A percentile compares a stretch with the other conserved stretches of the same genome.
These are phyloP conservation scores for Papilio polyxenes DNA, from an alignment of 1,140 invertebrate genomes.

Conservation along the genomic window DNA sequence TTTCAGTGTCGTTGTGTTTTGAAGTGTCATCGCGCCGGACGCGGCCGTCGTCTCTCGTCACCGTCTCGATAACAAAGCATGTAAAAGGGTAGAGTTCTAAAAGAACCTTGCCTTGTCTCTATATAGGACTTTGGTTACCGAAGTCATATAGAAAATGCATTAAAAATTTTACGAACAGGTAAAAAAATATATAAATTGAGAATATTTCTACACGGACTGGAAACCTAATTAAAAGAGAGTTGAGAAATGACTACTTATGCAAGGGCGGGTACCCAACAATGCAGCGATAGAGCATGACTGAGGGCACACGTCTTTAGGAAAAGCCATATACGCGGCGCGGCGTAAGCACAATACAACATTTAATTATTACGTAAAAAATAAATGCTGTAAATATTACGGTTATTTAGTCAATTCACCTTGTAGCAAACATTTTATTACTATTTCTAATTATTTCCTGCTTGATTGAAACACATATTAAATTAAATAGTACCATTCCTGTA, in stretches of 20 bases:
- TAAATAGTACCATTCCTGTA: neutral
- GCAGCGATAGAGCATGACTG: constrained; percentile 8
- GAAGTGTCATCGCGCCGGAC: constrained; percentile 23
- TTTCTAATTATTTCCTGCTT: neutral
- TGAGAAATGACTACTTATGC: neutral
- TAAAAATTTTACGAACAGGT: neutral
- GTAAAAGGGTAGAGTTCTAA: neutral
- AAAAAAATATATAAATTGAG: neutral
- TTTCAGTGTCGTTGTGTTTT: constrained; percentile 3
- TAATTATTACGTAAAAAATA: neutral
- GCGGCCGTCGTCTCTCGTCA: neutral
- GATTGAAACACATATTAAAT: neutral
- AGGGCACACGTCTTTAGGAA: neutral
- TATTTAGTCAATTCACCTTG: neutral
- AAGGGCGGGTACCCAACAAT: neutral
- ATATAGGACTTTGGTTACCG: constrained; percentile 5
- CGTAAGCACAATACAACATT: neutral
- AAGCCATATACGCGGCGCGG: neutral
- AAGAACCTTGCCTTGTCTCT: neutral
- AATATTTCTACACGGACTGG: neutral
- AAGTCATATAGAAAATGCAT: neutral
- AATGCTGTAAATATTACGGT: too few relatives aligned
- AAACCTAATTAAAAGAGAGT: neutral
- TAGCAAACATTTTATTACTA: neutral
- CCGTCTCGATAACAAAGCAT: neutral